Conservation (phyloP, 2,888 invertebrate species). For the Drosophila subquinaria region DNA sequence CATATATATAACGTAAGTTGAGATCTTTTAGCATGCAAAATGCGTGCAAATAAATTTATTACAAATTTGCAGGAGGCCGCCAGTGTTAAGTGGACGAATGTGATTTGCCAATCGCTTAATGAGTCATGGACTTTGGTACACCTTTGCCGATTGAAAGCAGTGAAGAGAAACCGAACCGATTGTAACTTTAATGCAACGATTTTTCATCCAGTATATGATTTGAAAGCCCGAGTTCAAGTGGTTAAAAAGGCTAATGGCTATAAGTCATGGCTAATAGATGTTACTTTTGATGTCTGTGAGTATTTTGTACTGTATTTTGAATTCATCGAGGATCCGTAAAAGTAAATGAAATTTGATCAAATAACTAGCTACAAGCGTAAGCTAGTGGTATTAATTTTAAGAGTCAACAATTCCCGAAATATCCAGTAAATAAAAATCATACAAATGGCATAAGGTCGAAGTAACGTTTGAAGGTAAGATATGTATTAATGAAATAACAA, state of each 20-base stretch:
- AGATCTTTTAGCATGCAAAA: too few relatives aligned
- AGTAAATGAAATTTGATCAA: neutral
- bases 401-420: neutral
- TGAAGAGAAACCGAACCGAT: slow-evolving; percentile 6
- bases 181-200: slow-evolving; percentile 9
- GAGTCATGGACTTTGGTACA: slow-evolving; percentile 10
- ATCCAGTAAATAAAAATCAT: too few relatives aligned
- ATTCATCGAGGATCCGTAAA: slow-evolving; percentile 2
- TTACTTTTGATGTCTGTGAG: slow-evolving; percentile 14
- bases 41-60: neutral
- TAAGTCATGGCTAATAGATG: slow-evolving; percentile 19
- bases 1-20: slow-evolving; percentile 2
- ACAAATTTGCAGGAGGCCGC: neutral
- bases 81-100: slow-evolving; percentile 24
- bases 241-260: slow-evolving; percentile 30
- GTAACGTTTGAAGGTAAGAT: too few relatives aligned
- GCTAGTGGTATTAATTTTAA: neutral
- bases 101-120: slow-evolving; percentile 15
- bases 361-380: neutral
- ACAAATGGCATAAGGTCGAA: too few relatives aligned
- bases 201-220: neutral
- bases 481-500: too few relatives aligned
- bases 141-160: slow-evolving; percentile 18
- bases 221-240: neutral
- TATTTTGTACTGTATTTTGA: slow-evolving; percentile 23